Base-by-base conservation (phyloP, 1,140 invertebrate species). In the Drosophila murphyi region DNA sequence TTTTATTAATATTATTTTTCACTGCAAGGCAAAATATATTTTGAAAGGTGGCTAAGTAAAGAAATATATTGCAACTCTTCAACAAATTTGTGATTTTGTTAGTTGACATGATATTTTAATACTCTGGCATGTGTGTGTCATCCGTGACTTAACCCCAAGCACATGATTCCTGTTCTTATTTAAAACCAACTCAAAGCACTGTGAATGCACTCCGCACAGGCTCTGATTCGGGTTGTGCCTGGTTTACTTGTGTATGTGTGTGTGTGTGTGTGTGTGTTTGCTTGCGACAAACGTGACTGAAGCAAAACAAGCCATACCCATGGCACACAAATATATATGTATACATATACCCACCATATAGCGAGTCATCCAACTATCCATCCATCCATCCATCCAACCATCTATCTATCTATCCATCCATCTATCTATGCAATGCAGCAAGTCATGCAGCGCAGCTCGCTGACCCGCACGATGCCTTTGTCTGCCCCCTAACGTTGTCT, bases 391-490 rank as follows among this genome's bases (percentile, higher is more conserved):
- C 62, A 80, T 60, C 80, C 54, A 59, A 20, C 59, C 39, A 77
- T 73, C 81, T 64, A 80, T 71, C 82, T 69, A 82, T 72, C 78
- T 68, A 82, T 76, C 69, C 63, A 79, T 73, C 76, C 80, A 88
- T 89, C 83, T 71, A 89, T 89, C 85, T 89, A 82, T 88, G 80
- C 81, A 90, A 64, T 89, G 85, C 85, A 88, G 85, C 81, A 89
- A 90, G 86, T 88, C 83, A 88, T 89, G 86, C 81, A 88, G 86
- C 77, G 80, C 54, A 85, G 85, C 86, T 80, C 81, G 80, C 85
- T 89, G 85, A 89, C 85, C 86, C 85, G 81, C 86, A 89, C 77
- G 83, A 88, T 87, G 82, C 85, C 81, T 88, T 88, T 90, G 85
- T 88, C 74, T 69, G 69, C 50, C 63, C 62, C 12, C 37, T 29